Conservation (phyloP, 1,140 invertebrate genomes). For the Drosophila athabasca region DNA sequence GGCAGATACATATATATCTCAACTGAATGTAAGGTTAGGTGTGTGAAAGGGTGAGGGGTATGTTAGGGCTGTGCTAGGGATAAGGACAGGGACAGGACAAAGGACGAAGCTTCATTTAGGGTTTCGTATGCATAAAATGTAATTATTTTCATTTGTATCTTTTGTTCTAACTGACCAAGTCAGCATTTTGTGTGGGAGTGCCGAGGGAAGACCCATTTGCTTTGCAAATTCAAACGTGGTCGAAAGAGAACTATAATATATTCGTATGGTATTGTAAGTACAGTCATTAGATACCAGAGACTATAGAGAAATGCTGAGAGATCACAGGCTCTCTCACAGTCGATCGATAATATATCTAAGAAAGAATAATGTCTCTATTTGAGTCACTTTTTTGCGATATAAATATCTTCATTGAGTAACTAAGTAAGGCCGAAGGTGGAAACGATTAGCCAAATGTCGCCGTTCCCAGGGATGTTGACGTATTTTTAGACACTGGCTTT, state of each 20-base stretch:
- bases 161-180: constrained; percentile 43
- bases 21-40: too few species aligned
- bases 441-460: constrained; percentile 21
- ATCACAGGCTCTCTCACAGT: too few species aligned
- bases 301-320: too few species aligned
- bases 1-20: constrained; percentile 1
- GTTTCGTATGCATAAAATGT: constrained; percentile 26
- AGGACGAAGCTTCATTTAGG: constrained; percentile 2
- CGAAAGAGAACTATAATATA: constrained; percentile 1
- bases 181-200: constrained; percentile 20
- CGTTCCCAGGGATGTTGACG: constrained; percentile 11
- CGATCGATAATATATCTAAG: too few species aligned
- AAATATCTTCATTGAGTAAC: background rate
- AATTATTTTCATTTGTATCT: constrained; percentile 53
- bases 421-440: constrained; percentile 14
- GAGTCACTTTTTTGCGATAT: background rate
- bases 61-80: constrained; percentile 7
- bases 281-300: too few species aligned
- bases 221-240: constrained; percentile 25
- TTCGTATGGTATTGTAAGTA: background rate
- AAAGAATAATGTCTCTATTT: too few species aligned
- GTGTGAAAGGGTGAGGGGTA: constrained; percentile 4
- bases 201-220: background rate
- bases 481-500: constrained; percentile 57
- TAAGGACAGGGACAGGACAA: too few species aligned